Conservation (phyloP, 1,140 invertebrate species). For the Pristionchus pacificus region DNA sequence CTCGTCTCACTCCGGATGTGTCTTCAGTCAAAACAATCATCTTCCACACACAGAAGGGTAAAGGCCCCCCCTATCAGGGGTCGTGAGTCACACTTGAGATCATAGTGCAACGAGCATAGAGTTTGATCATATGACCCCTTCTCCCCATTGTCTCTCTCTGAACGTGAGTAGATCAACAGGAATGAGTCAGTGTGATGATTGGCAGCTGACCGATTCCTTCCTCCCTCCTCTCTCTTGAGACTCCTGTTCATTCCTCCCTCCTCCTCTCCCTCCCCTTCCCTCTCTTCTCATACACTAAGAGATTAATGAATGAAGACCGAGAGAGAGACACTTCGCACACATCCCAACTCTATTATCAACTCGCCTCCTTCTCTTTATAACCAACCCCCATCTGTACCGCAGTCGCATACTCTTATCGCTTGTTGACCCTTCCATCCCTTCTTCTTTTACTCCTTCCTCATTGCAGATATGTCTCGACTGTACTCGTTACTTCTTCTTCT, state of each 20-base stretch:
- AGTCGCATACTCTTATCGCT: background rate
- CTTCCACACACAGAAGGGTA: background rate
- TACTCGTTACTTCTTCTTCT: background rate
- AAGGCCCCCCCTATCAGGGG: background rate
- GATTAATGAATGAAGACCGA: background rate
- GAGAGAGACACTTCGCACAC: background rate
- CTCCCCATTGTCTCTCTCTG: background rate
- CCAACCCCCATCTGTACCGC: background rate
- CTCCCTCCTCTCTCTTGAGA: background rate
- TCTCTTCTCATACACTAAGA: background rate
- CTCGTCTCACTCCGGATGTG: too few species aligned
- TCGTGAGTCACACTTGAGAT: background rate
- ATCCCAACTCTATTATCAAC: background rate
- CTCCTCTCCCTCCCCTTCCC: background rate
- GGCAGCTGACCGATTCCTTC: background rate
- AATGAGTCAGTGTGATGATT: background rate
- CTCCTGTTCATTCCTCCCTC: background rate
- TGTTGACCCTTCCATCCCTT: background rate
- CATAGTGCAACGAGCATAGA: background rate
- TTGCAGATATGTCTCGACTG: background rate
- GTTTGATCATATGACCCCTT: background rate
- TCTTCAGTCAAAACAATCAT: too few species aligned
- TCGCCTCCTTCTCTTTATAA: background rate
- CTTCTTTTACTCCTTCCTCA: background rate
- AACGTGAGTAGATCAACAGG: too few species aligned